A percentile compares a stretch with the other conserved stretches of the same genome.
phyloP scores from a whole-genome alignment of 2,797 vertebrate species.

The Synanceia verrucosa region DNA sequence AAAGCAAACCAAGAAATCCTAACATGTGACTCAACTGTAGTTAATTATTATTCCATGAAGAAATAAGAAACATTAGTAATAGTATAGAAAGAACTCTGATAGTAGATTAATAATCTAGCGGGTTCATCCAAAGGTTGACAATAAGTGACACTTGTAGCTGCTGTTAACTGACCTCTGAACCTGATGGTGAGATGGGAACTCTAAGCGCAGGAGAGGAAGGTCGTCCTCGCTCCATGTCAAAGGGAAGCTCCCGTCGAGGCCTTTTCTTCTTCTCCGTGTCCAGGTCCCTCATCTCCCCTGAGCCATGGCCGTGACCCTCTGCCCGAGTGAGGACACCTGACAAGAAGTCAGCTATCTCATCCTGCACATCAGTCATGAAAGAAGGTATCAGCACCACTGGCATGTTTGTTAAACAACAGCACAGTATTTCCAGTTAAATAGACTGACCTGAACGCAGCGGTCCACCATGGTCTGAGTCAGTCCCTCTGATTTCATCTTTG shows the following conservation, averaged over 20 bases:
- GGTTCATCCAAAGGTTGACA: background rate
- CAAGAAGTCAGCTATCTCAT: constrained; percentile 96
- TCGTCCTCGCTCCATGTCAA: constrained; percentile 90
- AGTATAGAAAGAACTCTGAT: background rate
- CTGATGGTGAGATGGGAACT: constrained; percentile 91
- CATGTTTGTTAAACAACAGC: background rate
- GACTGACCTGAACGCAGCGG: constrained; percentile 93
- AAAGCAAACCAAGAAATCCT: background rate
- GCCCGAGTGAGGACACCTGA: constrained; percentile 90
- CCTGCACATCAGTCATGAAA: constrained; percentile 75
- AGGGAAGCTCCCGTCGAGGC: constrained; percentile 89
- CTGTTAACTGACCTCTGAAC: constrained; percentile 88
- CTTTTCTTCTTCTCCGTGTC: constrained; percentile 95
- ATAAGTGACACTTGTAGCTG: background rate
- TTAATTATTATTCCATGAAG: background rate
- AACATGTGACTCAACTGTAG: background rate
- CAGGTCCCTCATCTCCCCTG: constrained; percentile 90
- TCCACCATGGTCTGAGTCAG: constrained; percentile 98
- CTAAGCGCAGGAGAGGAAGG: constrained; percentile 89
- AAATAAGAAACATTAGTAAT: background rate
- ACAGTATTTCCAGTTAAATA: background rate
- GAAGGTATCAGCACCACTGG: background rate
- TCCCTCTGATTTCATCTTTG: constrained; percentile 95
- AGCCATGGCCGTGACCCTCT: constrained; percentile 85
- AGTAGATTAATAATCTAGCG: background rate